Conservation (phyloP, 2,888 invertebrate species). For the Pseudoips prasinana region DNA sequence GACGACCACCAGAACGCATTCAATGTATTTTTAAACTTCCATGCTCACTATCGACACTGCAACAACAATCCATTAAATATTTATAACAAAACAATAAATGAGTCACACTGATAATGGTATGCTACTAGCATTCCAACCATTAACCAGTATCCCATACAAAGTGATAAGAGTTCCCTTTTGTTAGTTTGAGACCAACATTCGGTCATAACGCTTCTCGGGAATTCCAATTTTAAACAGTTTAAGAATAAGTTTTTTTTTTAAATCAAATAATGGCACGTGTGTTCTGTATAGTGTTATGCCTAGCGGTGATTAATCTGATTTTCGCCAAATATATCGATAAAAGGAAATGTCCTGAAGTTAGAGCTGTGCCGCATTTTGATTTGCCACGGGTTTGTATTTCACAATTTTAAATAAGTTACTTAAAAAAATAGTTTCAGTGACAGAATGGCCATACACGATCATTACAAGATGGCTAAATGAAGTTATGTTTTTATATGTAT, state of each 20-base stretch:
- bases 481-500: too few species aligned
- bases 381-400: slow-evolving; percentile 85
- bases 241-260: too few species aligned
- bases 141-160: slow-evolving; percentile 72
- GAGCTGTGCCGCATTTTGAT: slow-evolving; percentile 90
- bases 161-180: slow-evolving; percentile 75
- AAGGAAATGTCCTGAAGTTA: slow-evolving; percentile 89
- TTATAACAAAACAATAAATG: slow-evolving; percentile 39
- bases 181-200: slow-evolving; percentile 61
- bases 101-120: slow-evolving; percentile 71
- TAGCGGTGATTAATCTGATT: slow-evolving; percentile 29
- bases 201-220: slow-evolving; percentile 47
- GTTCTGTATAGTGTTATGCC: slow-evolving; percentile 35
- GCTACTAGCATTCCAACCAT: slow-evolving; percentile 61
- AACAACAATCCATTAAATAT: slow-evolving; percentile 34
- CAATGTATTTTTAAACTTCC: slow-evolving; percentile 3
- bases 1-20: too few species aligned
- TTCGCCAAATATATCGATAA: slow-evolving; percentile 78
- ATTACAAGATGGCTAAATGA: too few species aligned
- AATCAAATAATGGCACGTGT: slow-evolving; percentile 31
- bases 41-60: slow-evolving; percentile 4
- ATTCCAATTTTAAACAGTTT: slow-evolving; percentile 7
- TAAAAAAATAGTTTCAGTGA: too few species aligned
- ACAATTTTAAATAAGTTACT: too few species aligned
- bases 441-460: too few species aligned